Percentiles rank a stretch among this genome's conserved stretches.
phyloP scores from a whole-genome alignment of 2,888 invertebrate genomes.

The Hartigia nigra region DNA sequence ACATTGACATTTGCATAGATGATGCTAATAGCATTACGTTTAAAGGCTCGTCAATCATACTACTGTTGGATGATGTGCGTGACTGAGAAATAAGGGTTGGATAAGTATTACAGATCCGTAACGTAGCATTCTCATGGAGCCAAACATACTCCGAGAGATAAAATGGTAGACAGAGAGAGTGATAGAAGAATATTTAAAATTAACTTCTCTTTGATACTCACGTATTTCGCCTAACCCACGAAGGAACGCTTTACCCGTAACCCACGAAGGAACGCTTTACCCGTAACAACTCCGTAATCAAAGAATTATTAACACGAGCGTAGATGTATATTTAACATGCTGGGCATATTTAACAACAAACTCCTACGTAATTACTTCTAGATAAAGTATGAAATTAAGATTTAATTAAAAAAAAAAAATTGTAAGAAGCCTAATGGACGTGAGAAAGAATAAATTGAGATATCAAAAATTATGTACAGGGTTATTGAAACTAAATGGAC shows the following conservation, averaged over 20 bases:
- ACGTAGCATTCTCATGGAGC: background rate
- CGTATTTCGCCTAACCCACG: background rate
- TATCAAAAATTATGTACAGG: background rate
- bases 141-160: background rate
- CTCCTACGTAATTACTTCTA: background rate
- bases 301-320: background rate
- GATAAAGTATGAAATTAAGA: background rate
- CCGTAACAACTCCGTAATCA: background rate
- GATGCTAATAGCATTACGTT: conserved; percentile 49
- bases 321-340: too few relatives aligned
- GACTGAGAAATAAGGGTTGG: conserved; percentile 4
- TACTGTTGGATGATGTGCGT: conserved; percentile 29
- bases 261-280: background rate
- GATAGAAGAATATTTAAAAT: conserved; percentile 27
- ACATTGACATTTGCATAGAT: conserved; percentile 42
- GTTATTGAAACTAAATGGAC: background rate
- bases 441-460: background rate
- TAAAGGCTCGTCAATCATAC: conserved; percentile 53
- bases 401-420: background rate
- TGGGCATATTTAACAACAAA: background rate
- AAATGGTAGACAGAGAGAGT: background rate
- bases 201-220: conserved; percentile 13
- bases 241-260: background rate
- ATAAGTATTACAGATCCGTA: background rate
- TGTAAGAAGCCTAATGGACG: background rate